These are phyloP conservation scores for Eubasilissa regina DNA, from an alignment of 1,140 invertebrate genomes.

Conservation along the genomic window DNA sequence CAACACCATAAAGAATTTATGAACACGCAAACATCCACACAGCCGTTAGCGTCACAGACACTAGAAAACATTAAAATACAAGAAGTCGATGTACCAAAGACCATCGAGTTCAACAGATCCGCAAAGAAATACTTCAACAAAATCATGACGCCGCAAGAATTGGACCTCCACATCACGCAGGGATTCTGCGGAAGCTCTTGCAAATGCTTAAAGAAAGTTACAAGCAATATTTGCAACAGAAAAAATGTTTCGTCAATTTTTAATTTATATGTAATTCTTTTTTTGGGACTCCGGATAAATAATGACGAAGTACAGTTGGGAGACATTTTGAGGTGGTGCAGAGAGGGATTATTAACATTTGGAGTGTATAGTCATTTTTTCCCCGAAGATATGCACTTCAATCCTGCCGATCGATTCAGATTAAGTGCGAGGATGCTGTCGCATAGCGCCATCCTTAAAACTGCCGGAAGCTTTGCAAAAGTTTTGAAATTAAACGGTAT, in stretches of 20 bases:
- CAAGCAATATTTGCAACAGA: not conserved
- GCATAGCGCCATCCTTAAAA: conserved; percentile 39
- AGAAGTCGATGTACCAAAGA: conserved; percentile 21
- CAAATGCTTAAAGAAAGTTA: conserved; percentile 40
- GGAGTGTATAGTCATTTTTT: conserved; percentile 73
- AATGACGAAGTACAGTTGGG: conserved; percentile 73
- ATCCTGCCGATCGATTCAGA: conserved; percentile 43
- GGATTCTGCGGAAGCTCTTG: conserved; percentile 48
- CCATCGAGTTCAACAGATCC: conserved; percentile 59
- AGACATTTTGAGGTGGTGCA: conserved; percentile 75
- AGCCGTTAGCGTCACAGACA: conserved; percentile 65
- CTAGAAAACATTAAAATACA: conserved; percentile 58
- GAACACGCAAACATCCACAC: conserved; percentile 62
- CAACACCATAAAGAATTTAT: conserved; percentile 63
- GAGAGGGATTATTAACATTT: conserved; percentile 76
- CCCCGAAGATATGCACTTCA: conserved; percentile 69
- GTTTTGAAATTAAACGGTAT: conserved; percentile 59
- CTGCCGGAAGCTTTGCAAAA: conserved; percentile 30
- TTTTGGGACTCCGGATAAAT: conserved; percentile 73
- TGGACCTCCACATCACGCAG: conserved; percentile 34
- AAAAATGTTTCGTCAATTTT: conserved; percentile 32
- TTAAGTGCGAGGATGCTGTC: conserved; percentile 5
- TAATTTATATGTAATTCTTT: conserved; percentile 71
- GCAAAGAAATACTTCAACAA: conserved; percentile 41
- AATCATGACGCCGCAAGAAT: conserved; percentile 17